Evolutionary conservation across 2,113 vertebrate genomes (phyloP).

Genomic region (Eupsittula cactorum): DNA sequence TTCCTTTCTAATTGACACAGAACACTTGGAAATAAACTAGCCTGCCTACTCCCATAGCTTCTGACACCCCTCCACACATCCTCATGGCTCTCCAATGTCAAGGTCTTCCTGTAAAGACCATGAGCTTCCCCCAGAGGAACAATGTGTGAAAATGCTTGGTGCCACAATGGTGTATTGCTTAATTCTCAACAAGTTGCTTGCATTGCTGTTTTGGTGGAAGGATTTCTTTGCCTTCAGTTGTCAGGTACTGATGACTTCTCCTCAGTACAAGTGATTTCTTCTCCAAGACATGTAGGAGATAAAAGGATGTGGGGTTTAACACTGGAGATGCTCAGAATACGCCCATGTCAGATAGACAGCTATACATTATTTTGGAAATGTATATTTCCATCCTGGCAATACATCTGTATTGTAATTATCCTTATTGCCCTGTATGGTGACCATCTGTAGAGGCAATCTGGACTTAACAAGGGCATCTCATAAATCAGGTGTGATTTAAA

Average conservation of each 20-base stretch:
- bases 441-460: conserved; percentile 7
- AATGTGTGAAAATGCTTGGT: not conserved
- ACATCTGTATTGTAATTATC: conserved; percentile 20
- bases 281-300: not conserved
- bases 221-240: not conserved
- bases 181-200: not conserved
- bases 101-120: not conserved
- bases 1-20: not conserved
- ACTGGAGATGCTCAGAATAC: not conserved
- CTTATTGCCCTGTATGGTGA: conserved; percentile 3
- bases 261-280: not conserved
- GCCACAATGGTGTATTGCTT: not conserved
- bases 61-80: not conserved
- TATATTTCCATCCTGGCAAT: not conserved
- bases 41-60: not conserved
- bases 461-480: not conserved
- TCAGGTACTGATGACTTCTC: not conserved
- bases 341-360: not conserved
- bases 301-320: not conserved
- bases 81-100: not conserved
- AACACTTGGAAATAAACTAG: not conserved
- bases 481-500: conserved; percentile 59
- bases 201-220: not conserved
- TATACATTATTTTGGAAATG: conserved; percentile 5
- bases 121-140: not conserved